phyloP scores from a whole-genome alignment of 2,113 vertebrate species.

The Mixornis gularis region DNA sequence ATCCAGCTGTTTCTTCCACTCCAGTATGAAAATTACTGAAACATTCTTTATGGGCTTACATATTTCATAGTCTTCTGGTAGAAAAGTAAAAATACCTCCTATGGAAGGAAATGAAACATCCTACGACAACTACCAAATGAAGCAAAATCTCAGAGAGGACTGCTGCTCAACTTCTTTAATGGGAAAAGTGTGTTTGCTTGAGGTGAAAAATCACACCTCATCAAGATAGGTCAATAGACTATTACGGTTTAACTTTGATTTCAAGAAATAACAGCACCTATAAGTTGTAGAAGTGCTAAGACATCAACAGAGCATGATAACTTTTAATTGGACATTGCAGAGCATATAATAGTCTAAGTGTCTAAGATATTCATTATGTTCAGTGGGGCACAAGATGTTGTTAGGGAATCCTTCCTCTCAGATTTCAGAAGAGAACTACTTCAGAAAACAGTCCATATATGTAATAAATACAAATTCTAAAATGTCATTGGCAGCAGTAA shows the following conservation, averaged over 20 bases:
- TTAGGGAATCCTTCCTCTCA: not conserved
- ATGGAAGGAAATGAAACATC: not conserved
- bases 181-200: not conserved
- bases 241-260: not conserved
- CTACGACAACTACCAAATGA: not conserved
- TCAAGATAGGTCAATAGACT: not conserved
- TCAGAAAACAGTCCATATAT: not conserved
- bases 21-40: not conserved
- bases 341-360: not conserved
- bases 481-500: not conserved
- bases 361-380: not conserved
- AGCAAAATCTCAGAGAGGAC: not conserved
- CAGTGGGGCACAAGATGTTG: not conserved
- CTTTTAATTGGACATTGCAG: not conserved
- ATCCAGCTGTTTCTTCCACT: slow-evolving; percentile 46
- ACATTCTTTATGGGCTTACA: not conserved
- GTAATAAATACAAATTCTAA: not conserved
- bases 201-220: not conserved
- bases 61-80: slow-evolving; percentile 9
- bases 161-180: not conserved
- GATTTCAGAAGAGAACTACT: not conserved
- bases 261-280: not conserved
- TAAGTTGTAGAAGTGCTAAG: not conserved
- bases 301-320: not conserved
- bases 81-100: slow-evolving; percentile 9